phyloP scores from a whole-genome alignment of 2,888 invertebrate genomes.

The Caenorhabditis drosophilae region DNA sequence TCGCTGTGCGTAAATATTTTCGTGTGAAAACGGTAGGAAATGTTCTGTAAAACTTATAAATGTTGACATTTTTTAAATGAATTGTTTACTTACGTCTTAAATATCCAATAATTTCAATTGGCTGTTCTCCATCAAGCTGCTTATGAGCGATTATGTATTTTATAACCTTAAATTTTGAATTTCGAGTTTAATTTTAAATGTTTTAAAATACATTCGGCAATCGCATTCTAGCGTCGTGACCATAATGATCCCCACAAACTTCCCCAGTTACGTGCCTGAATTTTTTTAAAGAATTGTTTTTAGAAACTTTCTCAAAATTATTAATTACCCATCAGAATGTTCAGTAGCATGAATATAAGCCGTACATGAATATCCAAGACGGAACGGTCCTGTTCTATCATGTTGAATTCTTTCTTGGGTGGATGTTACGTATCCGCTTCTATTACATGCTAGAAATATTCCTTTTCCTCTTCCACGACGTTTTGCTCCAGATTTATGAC shows the following conservation, averaged over 20 bases:
- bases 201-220: constrained; percentile 36
- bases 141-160: constrained; percentile 51
- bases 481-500: constrained; percentile 55
- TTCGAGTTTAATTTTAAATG: not conserved
- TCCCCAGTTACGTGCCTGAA: constrained; percentile 43
- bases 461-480: constrained; percentile 43
- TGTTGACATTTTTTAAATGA: not conserved
- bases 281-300: constrained; percentile 7
- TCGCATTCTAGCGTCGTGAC: constrained; percentile 53
- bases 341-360: constrained; percentile 53
- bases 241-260: constrained; percentile 56
- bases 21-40: constrained; percentile 31
- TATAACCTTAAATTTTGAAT: constrained; percentile 29
- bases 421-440: constrained; percentile 39
- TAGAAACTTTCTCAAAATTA: not conserved
- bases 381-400: constrained; percentile 44
- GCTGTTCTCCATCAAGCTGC: constrained; percentile 33
- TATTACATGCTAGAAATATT: constrained; percentile 53
- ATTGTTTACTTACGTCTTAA: constrained; percentile 19
- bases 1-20: constrained; percentile 50
- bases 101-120: constrained; percentile 35
- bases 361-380: constrained; percentile 52
- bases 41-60: constrained; percentile 24
- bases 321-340: constrained; percentile 43
- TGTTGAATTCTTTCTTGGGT: not conserved